Base-by-base conservation (phyloP, 2,797 vertebrate species). In the Mareca penelope region DNA sequence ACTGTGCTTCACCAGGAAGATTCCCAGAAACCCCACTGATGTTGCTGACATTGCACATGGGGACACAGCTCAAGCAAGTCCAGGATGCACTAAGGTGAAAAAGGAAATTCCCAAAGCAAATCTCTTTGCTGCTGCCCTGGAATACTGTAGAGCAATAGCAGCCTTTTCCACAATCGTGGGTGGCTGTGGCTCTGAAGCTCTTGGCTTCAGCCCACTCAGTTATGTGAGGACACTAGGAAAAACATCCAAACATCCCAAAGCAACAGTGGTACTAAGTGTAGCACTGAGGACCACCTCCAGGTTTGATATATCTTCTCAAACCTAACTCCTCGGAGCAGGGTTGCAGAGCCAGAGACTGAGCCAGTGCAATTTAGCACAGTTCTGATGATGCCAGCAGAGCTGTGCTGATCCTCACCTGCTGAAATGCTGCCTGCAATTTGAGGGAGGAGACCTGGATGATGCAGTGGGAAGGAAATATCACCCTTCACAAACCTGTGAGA, bases 91-190 rank as follows among this genome's bases (percentile, higher is more conserved):
- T 23, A 52, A 44, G 29, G 14, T 16, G 29, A 75, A n/a, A 29
- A 33, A 71, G 4, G 13, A 39, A 39, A 39, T 39, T 39, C 39
- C 13, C 39, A 39, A 61, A 76, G 44, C n/a, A 85, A 85, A 67
- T 23, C 37, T 65, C 56, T 69, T 63, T 44, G 26, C 50, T 46
- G 15, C 42, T 89, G 40, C 53, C 42, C 55, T 39, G 11, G 21
- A 61, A 18, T 14, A 52, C 44, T 1, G 17, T 0, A n/a, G 70
- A 46, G 19, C n/a, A 37, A 40, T 3, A 50, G 15, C 15, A 60
- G 28, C 28, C n/a, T 56, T 72, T 60, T 55, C 59, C 70, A 53
- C 31, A 11, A 8, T 39, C 3, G 1, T 0, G 7, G 16, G 1
- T 0, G 5, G 16, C 52, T 21, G 12, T 6, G 21, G 42, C 19